Evolutionary conservation across 2,113 vertebrate species (phyloP).

Genomic region (Callopanchax toddi): DNA sequence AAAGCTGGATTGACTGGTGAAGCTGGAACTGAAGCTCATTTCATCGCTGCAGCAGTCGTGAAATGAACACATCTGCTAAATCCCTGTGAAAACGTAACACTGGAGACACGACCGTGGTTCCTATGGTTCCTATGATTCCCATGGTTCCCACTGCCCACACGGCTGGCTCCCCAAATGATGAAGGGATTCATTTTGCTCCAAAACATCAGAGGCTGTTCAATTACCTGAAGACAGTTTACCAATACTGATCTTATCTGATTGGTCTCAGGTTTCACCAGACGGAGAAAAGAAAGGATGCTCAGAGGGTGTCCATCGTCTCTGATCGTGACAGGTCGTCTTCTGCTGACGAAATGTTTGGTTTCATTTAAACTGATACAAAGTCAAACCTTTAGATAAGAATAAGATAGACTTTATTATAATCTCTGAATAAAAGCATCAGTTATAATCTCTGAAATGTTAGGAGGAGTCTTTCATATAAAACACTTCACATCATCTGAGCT

Average conservation of each 20-base stretch:
- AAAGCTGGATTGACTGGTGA: constrained; percentile 17
- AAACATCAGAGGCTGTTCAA: constrained; percentile 59
- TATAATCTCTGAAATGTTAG: too few species aligned
- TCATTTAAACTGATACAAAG: constrained; percentile 11
- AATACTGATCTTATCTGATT: constrained; percentile 43
- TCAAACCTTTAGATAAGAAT: too few species aligned
- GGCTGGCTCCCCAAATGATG: constrained; percentile 34
- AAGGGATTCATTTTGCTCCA: constrained; percentile 53
- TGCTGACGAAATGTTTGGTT: not conserved
- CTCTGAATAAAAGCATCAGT: too few species aligned
- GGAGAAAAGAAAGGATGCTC: constrained; percentile 22
- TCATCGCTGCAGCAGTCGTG: constrained; percentile 24
- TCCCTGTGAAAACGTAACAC: constrained; percentile 46
- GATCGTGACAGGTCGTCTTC: constrained; percentile 34
- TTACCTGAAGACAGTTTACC: constrained; percentile 41
- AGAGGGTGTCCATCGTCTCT: constrained; percentile 33
- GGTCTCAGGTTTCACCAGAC: constrained; percentile 42
- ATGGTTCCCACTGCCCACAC: constrained; percentile 15
- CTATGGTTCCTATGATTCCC: constrained; percentile 18
- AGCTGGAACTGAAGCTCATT: constrained; percentile 42
- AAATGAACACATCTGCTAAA: constrained; percentile 40
- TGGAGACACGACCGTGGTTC: constrained; percentile 34
- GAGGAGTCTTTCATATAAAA: too few species aligned
- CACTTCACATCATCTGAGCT: too few species aligned
- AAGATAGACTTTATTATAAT: too few species aligned